Evolutionary conservation across 2,797 vertebrate genomes (phyloP).

Genomic region (Poecilia picta): DNA sequence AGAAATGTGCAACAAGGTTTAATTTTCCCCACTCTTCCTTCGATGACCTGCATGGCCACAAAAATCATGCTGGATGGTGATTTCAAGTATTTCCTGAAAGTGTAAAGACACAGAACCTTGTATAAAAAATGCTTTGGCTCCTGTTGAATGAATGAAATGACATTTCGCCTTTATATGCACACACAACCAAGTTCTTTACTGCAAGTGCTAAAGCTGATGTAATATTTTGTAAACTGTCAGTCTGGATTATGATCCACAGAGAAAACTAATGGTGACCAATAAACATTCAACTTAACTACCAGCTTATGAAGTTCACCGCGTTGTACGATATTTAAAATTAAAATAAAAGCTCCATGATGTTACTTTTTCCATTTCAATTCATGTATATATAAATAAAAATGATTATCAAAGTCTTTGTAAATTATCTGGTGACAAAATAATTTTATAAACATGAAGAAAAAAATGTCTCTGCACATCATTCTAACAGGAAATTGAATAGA

Average conservation of each 20-base stretch:
- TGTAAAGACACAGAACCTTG: constrained; percentile 11
- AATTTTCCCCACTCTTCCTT: constrained; percentile 19
- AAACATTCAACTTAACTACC: neutral
- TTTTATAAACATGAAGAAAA: neutral
- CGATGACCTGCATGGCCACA: neutral
- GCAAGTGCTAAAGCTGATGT: constrained; percentile 11
- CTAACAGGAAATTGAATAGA: neutral
- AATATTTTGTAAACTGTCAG: constrained; percentile 12
- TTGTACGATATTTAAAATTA: neutral
- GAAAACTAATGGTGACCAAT: constrained; percentile 1
- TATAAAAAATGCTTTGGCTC: neutral
- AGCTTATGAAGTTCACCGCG: neutral
- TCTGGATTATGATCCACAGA: neutral
- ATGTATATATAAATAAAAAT: neutral
- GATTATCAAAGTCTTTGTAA: too few species aligned
- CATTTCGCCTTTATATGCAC: neutral
- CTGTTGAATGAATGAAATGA: constrained; percentile 1
- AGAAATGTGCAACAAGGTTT: constrained; percentile 25
- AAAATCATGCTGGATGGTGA: neutral
- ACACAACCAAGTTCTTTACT: constrained; percentile 22
- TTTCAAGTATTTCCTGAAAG: constrained; percentile 30
- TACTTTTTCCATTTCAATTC: neutral
- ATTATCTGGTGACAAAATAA: neutral
- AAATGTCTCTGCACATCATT: neutral
- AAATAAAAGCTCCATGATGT: neutral